Evolutionary conservation across 2,797 vertebrate genomes (phyloP).

Genomic region (Pangasius larnaudii): DNA sequence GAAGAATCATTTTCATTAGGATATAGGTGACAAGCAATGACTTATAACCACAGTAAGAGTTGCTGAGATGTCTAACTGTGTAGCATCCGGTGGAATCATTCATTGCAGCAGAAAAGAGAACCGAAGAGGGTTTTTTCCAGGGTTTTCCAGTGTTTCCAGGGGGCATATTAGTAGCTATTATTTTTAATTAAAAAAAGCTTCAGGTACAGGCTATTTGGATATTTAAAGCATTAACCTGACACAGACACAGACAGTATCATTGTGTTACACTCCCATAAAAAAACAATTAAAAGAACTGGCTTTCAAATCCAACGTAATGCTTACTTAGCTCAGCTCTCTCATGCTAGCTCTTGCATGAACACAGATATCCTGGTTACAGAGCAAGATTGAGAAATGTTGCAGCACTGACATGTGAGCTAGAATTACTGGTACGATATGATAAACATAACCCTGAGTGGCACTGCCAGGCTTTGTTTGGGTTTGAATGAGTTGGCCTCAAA

Average conservation of each 20-base stretch:
- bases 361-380: not conserved
- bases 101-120: not conserved
- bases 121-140: not conserved
- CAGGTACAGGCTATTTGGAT: not conserved
- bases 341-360: not conserved
- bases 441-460: conserved; percentile 62
- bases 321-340: conserved; percentile 13
- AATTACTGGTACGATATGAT: conserved; percentile 47
- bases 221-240: not conserved
- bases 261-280: not conserved
- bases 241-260: not conserved
- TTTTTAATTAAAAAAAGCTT: not conserved
- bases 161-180: not conserved
- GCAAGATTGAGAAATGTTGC: conserved; percentile 18
- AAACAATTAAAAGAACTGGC: conserved; percentile 18
- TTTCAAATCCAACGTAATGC: conserved; percentile 46
- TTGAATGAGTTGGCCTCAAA: conserved; percentile 52
- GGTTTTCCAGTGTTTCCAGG: not conserved
- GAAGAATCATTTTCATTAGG: not conserved
- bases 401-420: conserved; percentile 31
- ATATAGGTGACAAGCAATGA: not conserved
- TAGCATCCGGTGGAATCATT: not conserved
- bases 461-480: conserved; percentile 59
- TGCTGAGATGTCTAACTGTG: not conserved
- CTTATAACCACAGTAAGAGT: not conserved